Evolutionary conservation across 2,113 vertebrate species (phyloP), one percentile per base, ranked within the genome.

Genomic region (Circaetus gallicus): DNA sequence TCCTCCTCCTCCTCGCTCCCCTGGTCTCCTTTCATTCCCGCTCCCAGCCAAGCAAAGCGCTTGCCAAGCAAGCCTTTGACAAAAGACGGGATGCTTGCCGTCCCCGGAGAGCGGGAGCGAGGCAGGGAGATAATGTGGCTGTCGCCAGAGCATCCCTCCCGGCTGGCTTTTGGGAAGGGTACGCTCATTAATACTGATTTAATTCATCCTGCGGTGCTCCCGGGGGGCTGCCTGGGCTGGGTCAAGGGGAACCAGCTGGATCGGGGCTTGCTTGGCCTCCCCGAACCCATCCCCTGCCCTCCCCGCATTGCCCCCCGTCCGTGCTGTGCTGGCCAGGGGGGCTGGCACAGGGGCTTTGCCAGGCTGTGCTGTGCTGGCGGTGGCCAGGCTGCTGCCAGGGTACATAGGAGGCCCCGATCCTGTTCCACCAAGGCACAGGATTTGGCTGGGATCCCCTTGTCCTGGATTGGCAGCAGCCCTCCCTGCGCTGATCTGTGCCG

Each of bases 241-340:
- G 14, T 14, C 6, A 18, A 42, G 73, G 55, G 42, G 63, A 69
- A 10, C 38, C 53, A 11, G n/a, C 25, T 6, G 40, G 55, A 28
- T 78, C 2, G 0, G 50, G 26, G 59, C 50, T 85, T 38, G 43
- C 43, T 34, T 70, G 55, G 73, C 43, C 49, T 70, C 69, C 53
- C 29, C 6, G 22, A 50, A 61, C 19, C 5, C 9, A 10, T 38
- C 19, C 26, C 22, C 24, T 56, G 79, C 38, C 20, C 52, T 67
- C 70, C 47, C 20, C 7, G 6, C 16, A 24, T 42, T 1, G 5
- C 26, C 29, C n/a, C 0, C 0, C 1, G 16, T 59, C n/a, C 25
- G 14, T 0, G 1, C 31, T 26, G 73, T 42, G 59, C 72, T 1
- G 1, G 14, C 34, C 16, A 0, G 17, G 10, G 50, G n/a, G 16